Percentiles rank a stretch among this genome's conserved stretches.
Conservation (phyloP, 2,888 invertebrate genomes). For the Dioctria rufipes region DNA sequence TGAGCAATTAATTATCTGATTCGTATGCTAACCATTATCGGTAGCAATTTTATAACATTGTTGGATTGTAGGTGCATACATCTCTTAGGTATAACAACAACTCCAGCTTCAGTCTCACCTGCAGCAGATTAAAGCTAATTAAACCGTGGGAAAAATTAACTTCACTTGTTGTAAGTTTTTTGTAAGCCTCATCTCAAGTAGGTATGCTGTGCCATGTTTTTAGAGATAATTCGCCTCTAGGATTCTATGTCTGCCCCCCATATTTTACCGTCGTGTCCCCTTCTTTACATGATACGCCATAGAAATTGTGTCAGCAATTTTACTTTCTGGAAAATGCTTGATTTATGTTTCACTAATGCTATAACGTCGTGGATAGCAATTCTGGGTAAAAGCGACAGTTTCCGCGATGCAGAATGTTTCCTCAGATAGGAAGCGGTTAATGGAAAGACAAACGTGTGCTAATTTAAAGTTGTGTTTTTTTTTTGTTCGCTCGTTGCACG, state of each 20-base stretch:
- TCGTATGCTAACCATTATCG: no score
- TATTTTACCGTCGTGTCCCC: background rate
- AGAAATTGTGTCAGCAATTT: constrained; percentile 16
- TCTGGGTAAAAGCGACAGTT: background rate
- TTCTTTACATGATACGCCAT: background rate
- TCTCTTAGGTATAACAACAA: background rate
- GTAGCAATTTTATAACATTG: no score
- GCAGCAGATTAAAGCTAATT: no score
- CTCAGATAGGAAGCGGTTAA: background rate
- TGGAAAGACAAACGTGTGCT: constrained; percentile 10
- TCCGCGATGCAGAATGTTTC: background rate
- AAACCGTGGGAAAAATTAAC: constrained; percentile 2
- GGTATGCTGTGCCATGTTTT: background rate
- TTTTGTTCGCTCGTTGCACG: constrained; percentile 3
- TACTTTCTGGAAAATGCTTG: constrained; percentile 22
- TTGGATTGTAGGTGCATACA: background rate
- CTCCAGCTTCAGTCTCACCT: background rate
- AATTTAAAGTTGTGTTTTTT: constrained; percentile 1
- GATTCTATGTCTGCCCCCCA: background rate
- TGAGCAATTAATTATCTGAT: no score
- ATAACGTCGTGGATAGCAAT: background rate
- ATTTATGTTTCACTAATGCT: constrained; percentile 23
- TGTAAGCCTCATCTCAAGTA: background rate
- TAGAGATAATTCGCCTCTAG: constrained; percentile 15
- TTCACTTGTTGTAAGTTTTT: background rate